Evolutionary conservation across 1,140 invertebrate species (phyloP).

Genomic region (Polypedilum vanderplanki): DNA sequence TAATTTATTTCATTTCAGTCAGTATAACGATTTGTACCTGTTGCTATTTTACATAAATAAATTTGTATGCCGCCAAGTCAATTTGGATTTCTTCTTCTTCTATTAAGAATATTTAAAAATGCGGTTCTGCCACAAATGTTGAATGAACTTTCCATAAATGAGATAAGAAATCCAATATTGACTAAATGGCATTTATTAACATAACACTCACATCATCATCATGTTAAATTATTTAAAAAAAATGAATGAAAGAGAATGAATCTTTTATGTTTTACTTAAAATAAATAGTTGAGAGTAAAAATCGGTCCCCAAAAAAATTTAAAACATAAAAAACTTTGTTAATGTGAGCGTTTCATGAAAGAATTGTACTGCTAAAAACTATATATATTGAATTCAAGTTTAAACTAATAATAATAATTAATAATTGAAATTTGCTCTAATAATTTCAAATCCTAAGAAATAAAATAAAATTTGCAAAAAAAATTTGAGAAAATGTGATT

Average conservation of each 20-base stretch:
- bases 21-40: conserved; percentile 12
- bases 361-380: neutral
- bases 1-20: conserved; percentile 13
- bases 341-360: neutral
- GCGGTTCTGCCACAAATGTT: too few species aligned
- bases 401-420: conserved; percentile 31
- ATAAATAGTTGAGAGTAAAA: neutral
- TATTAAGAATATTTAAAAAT: too few species aligned
- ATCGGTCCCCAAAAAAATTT: neutral
- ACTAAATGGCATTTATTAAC: neutral
- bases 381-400: conserved; percentile 23
- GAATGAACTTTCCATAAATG: too few species aligned
- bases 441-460: conserved; percentile 27
- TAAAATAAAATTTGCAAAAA: conserved; percentile 28
- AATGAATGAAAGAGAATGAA: neutral
- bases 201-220: neutral
- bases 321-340: neutral
- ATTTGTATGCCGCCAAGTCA: too few species aligned
- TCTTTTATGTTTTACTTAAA: conserved; percentile 9
- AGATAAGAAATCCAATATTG: too few species aligned
- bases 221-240: neutral
- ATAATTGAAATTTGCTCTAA: conserved; percentile 30
- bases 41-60: neutral
- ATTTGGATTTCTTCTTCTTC: too few species aligned
- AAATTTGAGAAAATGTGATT: conserved; percentile 33